Base-by-base conservation (phyloP, 2,113 vertebrate genomes). In the Neopipo cinnamomea region DNA sequence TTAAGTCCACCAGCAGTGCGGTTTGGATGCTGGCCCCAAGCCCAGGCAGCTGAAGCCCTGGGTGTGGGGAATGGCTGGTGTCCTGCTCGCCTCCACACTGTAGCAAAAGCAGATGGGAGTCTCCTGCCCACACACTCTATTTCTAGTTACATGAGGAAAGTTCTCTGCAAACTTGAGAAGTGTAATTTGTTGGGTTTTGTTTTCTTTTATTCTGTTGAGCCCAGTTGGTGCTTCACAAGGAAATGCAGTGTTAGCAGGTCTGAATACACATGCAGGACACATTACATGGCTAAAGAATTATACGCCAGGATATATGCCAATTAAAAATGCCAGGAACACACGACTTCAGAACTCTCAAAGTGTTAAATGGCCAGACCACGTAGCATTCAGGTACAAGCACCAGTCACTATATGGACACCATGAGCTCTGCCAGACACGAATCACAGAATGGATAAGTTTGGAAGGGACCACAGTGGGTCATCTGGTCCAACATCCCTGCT, bases 351-450 rank as follows among this genome's bases (percentile, higher is more conserved):
- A 41, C 20, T 70, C 61, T 68, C 28, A 28, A 78, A 85, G 27
- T 56, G 46, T 30, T 67, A 25, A 68, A 62, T 39, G 28, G 18
- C 14, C 42, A 70, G 30, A 70, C 7, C 23, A 76, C 11, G 6
- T 8, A 58, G 13, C 22, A 56, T 47, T 30, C 56, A 55, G 23
- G 7, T 33, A 41, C 8, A 14, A 83, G 14, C 24, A 61, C 6
- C 12, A 4, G 19, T 16, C 5, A 1, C 20, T 74, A 2, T 14
- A 27, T 2, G 14, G 22, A 39, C 21, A 49, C 10, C 7, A 15
- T 0, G 1, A 67, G 8, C 8, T 91, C 41, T 72, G 6, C 23
- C 21, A 35, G 33, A 14, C 3, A 47, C 20, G 11, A 76, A 75
- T 3, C 24, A 41, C 16, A 47, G n/a, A 12, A 25, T 3, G 17